A percentile compares a stretch with the other conserved stretches of the same genome.
These are phyloP conservation scores for Drosophila pullipes DNA, from an alignment of 2,888 invertebrate species.

Conservation along the genomic window DNA sequence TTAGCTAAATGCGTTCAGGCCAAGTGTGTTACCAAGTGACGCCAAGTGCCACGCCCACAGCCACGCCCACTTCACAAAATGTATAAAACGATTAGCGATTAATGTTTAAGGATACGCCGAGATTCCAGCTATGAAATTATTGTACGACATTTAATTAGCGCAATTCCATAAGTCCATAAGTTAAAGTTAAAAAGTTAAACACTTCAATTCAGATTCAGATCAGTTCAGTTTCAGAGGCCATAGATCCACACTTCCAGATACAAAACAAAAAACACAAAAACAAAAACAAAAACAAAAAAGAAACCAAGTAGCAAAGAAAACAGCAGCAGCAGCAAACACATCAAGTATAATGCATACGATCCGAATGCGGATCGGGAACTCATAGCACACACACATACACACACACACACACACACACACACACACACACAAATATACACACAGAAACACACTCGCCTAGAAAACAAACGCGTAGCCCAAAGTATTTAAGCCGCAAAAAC, in stretches of 20 bases:
- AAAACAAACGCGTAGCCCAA: constrained; percentile 63
- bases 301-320: background rate
- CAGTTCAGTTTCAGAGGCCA: constrained; percentile 66
- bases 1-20: constrained; percentile 55
- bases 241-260: constrained; percentile 56
- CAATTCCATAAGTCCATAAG: constrained; percentile 81
- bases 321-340: constrained; percentile 1
- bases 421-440: constrained; percentile 20
- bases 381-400: constrained; percentile 18
- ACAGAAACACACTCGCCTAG: constrained; percentile 55
- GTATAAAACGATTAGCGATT: constrained; percentile 22
- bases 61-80: constrained; percentile 32
- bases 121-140: constrained; percentile 80
- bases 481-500: constrained; percentile 80
- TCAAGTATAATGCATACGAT: constrained; percentile 28
- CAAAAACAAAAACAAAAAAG: background rate
- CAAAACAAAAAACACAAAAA: background rate
- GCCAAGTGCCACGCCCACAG: constrained; percentile 67
- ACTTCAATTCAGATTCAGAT: constrained; percentile 41
- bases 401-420: constrained; percentile 18
- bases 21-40: constrained; percentile 59
- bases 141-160: constrained; percentile 76
- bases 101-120: constrained; percentile 45
- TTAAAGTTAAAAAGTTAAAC: constrained; percentile 34
- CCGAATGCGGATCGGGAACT: constrained; percentile 32